Base-by-base conservation (phyloP, 1,140 invertebrate species). In the Radopholus similis region DNA sequence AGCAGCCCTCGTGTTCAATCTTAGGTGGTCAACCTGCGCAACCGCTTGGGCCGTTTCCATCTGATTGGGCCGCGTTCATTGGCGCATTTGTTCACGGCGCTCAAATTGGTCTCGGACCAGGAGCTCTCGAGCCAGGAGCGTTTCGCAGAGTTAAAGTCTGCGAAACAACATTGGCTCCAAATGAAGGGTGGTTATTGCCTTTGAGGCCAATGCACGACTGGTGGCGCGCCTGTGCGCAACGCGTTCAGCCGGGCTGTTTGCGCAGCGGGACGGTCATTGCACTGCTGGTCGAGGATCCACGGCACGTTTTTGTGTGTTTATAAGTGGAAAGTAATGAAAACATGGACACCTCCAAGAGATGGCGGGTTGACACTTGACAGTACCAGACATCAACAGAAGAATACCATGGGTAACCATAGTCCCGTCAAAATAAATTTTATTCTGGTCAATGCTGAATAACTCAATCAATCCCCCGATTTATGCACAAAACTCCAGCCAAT, bases 251-350 rank as follows among this genome's bases (percentile, higher is more conserved):
- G 18, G 55, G 32, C 40, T 51, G 35, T 63, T 53, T 70, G 34
- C 66, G 21, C 32, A 51, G 70, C 56, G 68, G 68, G 8, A 18
- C 34, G 18, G 15, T 73, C 18, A 56, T 58, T 42, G 30, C 18
- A 26, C 47, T 70, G 30, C 34, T 70, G 18, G 34, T 72, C n/a
- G 68, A 70, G 40, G 68, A 70, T 47, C 68, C 68, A 15, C 68
- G 68, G 32, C 35, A n/a, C n/a, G n/a, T n/a, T n/a, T n/a, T n/a
- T n/a, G n/a, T n/a, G n/a, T n/a, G n/a, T n/a, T n/a, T n/a, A n/a
- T n/a, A n/a, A n/a, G n/a, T n/a, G n/a, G 18, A 59, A 59, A 15
- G 32, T 13, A 38, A 34, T 47, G 42, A 49, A 58, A 49, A 4
- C n/a, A n/a, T n/a, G n/a, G n/a, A n/a, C n/a, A n/a, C n/a, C n/a